Conservation (phyloP, 2,888 invertebrate genomes). For the Bruchidius siliquastri region DNA sequence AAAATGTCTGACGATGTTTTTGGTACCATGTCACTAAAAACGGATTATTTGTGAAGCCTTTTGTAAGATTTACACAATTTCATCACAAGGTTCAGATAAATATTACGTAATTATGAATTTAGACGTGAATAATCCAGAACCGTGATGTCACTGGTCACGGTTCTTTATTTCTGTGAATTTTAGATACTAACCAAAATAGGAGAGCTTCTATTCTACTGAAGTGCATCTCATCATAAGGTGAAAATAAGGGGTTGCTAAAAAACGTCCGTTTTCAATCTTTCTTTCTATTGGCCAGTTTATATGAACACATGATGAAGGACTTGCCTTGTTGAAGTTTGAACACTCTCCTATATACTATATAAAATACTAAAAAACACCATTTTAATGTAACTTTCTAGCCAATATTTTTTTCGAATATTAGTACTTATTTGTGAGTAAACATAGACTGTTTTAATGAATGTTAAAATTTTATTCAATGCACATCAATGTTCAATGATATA, state of each 20-base stretch:
- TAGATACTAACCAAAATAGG: not conserved
- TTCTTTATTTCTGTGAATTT: not conserved
- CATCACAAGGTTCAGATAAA: no score
- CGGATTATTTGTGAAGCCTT: no score
- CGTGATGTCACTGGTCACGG: not conserved
- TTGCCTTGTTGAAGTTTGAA: not conserved
- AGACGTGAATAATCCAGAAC: not conserved
- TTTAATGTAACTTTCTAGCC: no score
- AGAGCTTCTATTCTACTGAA: not conserved
- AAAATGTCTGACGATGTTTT: no score
- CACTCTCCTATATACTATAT: not conserved
- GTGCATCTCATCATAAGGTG: not conserved
- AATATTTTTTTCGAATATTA: not conserved
- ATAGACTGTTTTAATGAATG: slow-evolving; percentile 14
- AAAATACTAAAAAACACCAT: not conserved
- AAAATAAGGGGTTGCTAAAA: not conserved
- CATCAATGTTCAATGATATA: slow-evolving; percentile 22
- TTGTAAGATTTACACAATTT: no score
- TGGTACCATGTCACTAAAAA: no score
- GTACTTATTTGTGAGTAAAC: not conserved
- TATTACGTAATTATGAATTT: no score
- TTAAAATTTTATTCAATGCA: slow-evolving; percentile 20
- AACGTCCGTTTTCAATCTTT: not conserved
- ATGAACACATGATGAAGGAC: not conserved
- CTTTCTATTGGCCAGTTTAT: not conserved